Percentiles rank a stretch among this genome's conserved stretches.
Conservation (phyloP, 2,888 invertebrate species). For the Catocala sponsa region DNA sequence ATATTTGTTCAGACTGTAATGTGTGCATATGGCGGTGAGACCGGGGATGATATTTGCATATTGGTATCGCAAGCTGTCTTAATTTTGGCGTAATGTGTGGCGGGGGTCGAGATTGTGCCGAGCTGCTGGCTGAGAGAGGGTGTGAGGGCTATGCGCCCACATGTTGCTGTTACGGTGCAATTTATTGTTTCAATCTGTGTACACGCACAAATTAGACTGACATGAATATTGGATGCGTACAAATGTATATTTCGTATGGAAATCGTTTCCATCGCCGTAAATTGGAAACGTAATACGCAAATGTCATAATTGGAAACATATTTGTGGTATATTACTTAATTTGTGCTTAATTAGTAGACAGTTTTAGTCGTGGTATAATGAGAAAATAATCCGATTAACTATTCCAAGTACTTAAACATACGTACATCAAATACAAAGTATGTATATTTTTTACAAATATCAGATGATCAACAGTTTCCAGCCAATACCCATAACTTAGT, state of each 20-base stretch:
- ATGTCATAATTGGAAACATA: slow-evolving; percentile 11
- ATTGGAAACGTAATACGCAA: slow-evolving; percentile 7
- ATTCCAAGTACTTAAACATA: too few species aligned
- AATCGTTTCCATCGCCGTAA: slow-evolving; percentile 26
- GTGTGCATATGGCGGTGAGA: slow-evolving; percentile 44
- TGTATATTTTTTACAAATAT: too few species aligned
- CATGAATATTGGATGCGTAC: slow-evolving; percentile 64
- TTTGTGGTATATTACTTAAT: neutral
- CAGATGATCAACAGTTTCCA: too few species aligned
- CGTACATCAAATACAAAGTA: too few species aligned
- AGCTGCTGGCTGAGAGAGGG: slow-evolving; percentile 40
- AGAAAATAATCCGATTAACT: too few species aligned
- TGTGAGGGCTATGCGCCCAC: slow-evolving; percentile 65
- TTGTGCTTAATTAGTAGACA: too few species aligned
- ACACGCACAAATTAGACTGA: slow-evolving; percentile 64
- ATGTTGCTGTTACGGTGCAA: slow-evolving; percentile 78
- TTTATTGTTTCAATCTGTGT: slow-evolving; percentile 80
- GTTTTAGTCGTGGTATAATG: too few species aligned
- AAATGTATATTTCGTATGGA: slow-evolving; percentile 48
- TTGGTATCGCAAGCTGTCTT: slow-evolving; percentile 83
- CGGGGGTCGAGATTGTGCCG: slow-evolving; percentile 58
- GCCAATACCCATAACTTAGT: too few species aligned
- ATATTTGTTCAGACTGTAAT: slow-evolving; percentile 36
- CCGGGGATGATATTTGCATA: slow-evolving; percentile 75
- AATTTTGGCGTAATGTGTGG: slow-evolving; percentile 79